Conservation (phyloP, 2,888 invertebrate species). For the Lamellibrachia columna region DNA sequence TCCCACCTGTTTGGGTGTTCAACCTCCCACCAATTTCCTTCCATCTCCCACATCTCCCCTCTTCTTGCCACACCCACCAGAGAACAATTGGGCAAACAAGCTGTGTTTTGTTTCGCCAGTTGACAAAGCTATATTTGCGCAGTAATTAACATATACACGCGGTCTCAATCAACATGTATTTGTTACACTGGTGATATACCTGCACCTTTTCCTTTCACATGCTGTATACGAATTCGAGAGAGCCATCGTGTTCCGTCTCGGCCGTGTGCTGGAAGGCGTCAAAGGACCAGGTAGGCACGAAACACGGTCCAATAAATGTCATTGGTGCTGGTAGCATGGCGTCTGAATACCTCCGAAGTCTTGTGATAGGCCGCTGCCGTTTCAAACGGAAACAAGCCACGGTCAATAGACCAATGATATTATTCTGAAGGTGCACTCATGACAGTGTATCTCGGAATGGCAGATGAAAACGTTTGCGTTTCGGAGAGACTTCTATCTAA, state of each 20-base stretch:
- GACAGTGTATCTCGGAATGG: too few relatives aligned
- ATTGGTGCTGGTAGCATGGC: not conserved
- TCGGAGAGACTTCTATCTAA: too few relatives aligned
- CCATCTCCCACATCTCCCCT: too few relatives aligned
- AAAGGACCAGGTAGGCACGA: slow-evolving; percentile 51
- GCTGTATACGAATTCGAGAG: slow-evolving; percentile 60
- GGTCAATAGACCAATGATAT: not conserved
- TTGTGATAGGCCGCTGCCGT: not conserved
- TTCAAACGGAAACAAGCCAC: not conserved
- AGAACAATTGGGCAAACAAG: too few relatives aligned
- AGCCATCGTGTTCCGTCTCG: slow-evolving; percentile 61
- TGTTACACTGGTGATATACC: not conserved
- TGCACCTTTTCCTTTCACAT: slow-evolving; percentile 25
- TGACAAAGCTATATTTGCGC: too few relatives aligned
- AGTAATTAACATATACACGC: too few relatives aligned
- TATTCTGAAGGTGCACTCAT: not conserved
- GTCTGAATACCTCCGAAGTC: not conserved
- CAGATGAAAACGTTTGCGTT: too few relatives aligned
- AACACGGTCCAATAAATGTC: not conserved
- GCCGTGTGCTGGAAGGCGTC: slow-evolving; percentile 48
- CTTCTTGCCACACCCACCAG: too few relatives aligned
- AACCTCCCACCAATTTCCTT: too few relatives aligned
- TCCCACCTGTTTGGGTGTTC: too few relatives aligned
- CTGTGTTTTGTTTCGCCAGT: too few relatives aligned
- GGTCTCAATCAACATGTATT: not conserved